Evolutionary conservation across 1,140 invertebrate species (phyloP), one percentile per base, ranked within the genome.

Genomic region (Varroa destructor): DNA sequence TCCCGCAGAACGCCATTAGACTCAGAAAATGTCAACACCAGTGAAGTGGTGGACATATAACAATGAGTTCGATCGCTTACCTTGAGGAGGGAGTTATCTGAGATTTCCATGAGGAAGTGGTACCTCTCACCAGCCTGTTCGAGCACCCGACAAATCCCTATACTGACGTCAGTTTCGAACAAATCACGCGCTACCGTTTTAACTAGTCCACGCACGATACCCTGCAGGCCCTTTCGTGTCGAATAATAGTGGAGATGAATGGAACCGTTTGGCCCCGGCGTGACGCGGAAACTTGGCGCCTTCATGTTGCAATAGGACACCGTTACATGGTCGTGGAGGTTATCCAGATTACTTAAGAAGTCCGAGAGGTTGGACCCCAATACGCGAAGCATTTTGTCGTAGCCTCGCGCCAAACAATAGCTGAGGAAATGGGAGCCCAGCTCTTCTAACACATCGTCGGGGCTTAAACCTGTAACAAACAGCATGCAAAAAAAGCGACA

Each of bases 281-380:
- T 77, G 71, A 81, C 81, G 56, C 81, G 77, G 76, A 82, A 82
- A 46, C 79, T 80, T 0, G 81, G 81, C 43, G 80, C 78, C 37
- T 78, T 75, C 79, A 82, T 81, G 55, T 75, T 76, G 40, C 71
- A 73, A 72, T 71, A 76, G 43, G 75, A 67, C n/a, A 75, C 70
- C 56, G 54, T 73, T 46, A 76, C 61, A 71, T 76, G 75, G 43
- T 94, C 91, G 76, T 93, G 90, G 1, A 95, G 88, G 73, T 91
- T 90, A 77, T 94, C 91, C 71, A 92, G 79, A 12, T 89, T 90
- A 55, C 87, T 89, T 1, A 93, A 80, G 78, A 93, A 91, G 73
- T 89, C 88, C 70, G 86, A 84, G 72, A 91, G 81, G 79, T 91
- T 85, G 71, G 87, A 85, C 40, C 89, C 90, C 40, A 92, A 83